A percentile compares a stretch with the other conserved stretches of the same genome.
phyloP scores from a whole-genome alignment of 2,888 invertebrate genomes.

The Eupelmus urozonus region DNA sequence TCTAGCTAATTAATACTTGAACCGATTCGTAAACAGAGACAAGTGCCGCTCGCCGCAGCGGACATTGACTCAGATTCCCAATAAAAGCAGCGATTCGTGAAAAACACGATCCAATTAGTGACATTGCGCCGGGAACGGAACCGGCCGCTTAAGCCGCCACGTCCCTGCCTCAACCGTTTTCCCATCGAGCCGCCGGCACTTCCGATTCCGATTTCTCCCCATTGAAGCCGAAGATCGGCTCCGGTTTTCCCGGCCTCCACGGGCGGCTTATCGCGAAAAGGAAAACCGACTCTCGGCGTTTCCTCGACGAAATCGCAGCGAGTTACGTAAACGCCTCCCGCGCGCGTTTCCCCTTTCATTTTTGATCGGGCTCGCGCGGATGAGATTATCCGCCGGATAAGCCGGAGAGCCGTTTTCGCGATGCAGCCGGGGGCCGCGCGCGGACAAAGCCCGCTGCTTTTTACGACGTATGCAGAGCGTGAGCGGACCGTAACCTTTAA shows the following conservation, averaged over 20 bases:
- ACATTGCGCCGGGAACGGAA: neutral
- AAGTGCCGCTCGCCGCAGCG: no score
- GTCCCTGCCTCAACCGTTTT: neutral
- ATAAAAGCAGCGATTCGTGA: neutral
- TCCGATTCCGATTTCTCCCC: slow-evolving; percentile 41
- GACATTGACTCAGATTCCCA: no score
- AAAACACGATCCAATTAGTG: neutral
- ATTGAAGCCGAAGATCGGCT: neutral
- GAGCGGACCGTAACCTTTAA: no score
- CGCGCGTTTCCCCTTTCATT: neutral
- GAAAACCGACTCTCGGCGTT: neutral
- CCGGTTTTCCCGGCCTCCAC: neutral
- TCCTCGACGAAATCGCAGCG: slow-evolving; percentile 31
- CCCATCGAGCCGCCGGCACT: neutral
- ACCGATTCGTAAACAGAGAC: no score
- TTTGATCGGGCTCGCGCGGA: no score
- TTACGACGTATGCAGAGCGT: no score
- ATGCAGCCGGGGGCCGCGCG: no score
- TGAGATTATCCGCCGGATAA: neutral
- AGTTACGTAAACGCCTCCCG: neutral
- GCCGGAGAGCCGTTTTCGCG: neutral
- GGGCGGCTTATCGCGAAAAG: neutral
- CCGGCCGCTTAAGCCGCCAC: neutral
- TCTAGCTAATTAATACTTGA: no score
- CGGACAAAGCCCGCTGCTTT: no score